Base-by-base conservation (phyloP, 2,888 invertebrate species). In the Anodontia alba region DNA sequence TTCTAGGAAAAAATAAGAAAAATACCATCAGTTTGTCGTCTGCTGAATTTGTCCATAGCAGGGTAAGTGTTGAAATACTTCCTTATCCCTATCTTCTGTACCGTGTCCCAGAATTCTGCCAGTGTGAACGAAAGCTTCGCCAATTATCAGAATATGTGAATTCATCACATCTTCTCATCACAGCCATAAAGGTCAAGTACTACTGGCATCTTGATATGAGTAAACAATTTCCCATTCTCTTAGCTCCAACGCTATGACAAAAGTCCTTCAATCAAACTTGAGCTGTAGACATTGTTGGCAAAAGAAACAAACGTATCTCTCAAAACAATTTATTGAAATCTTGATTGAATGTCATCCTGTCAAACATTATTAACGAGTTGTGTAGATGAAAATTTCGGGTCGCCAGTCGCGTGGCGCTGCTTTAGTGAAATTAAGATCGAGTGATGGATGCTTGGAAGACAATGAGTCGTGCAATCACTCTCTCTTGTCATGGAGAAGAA, bases 351-450 rank as follows among this genome's bases (percentile, higher is more conserved):
- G 86, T 86, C 86, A 86, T 71, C 43, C 83, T 83, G 86, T 86
- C 86, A 86, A 81, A 81, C 77, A 79, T 75, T 86, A 86, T 86
- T 83, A 86, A 86, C 83, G 86, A 86, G 83, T 72, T 71, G 83
- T 81, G 83, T 83, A 81, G 83, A 81, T 79, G 77, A 74, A 76
- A 79, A 74, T 76, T 82, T 76, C 43, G 43, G 69, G 69, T 38
- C 43, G 69, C 43, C 69, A 69, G 42, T 46, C 46, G 15, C 43
- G 29, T 69, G 69, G 69, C 69, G 69, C 69, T 69, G 20, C 33
- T 17, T 62, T 62, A 62, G 33, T 33, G 33, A 62, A 62, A 31
- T 54, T 54, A 26, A 54, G 26, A 54, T 54, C 8, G 54, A 54
- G 23, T 54, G 26, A 54, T 26, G 54, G 26, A 54, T 10, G 54